These are phyloP conservation scores for Sebastes elongatus DNA, from an alignment of 2,797 vertebrate species.

Conservation along the genomic window DNA sequence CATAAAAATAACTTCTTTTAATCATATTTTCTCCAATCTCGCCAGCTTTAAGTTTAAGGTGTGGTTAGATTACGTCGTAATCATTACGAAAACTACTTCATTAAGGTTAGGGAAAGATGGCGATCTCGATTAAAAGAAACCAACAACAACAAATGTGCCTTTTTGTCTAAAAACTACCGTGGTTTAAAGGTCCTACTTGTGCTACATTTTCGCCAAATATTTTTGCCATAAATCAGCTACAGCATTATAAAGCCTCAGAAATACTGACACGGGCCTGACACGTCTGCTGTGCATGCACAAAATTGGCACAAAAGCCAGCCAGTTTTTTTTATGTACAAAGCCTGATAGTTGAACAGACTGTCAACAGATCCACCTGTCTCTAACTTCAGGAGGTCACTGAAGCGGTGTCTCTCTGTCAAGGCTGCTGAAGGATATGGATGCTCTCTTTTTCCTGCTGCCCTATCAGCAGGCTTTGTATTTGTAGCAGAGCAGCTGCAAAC, in stretches of 20 bases:
- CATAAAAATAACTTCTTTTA: too few relatives aligned
- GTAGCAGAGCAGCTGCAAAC: slow-evolving; percentile 31
- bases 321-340: background rate
- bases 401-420: slow-evolving; percentile 34
- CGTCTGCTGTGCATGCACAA: background rate
- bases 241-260: background rate
- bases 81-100: background rate
- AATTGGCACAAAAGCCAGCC: background rate
- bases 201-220: too few relatives aligned
- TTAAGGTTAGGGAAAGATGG: background rate
- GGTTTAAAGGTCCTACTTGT: background rate
- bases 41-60: background rate
- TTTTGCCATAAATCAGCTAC: too few relatives aligned
- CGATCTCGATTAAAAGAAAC: background rate
- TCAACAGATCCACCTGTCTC: slow-evolving; percentile 17
- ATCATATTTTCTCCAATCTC: too few relatives aligned
- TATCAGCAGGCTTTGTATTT: slow-evolving; percentile 33
- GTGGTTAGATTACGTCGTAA: background rate
- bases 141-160: background rate
- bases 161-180: background rate
- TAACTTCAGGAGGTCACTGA: background rate
- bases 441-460: background rate
- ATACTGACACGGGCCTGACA: background rate
- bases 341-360: background rate
- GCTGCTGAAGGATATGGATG: slow-evolving; percentile 19